Evolutionary conservation across 2,888 invertebrate species (phyloP).

Genomic region (Troides aeacus): DNA sequence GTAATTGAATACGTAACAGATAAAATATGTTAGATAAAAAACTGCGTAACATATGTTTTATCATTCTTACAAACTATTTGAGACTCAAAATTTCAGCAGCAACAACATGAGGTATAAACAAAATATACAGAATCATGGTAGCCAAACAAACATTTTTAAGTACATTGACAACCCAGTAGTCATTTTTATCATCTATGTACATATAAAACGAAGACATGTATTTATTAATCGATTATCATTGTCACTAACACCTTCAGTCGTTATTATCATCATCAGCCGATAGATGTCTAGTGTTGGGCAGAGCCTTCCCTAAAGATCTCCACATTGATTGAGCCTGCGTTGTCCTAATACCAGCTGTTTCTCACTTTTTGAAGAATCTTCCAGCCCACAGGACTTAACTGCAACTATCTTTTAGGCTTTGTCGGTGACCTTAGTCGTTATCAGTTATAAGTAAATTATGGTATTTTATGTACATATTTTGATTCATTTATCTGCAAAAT

Average conservation of each 20-base stretch:
- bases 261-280: background rate
- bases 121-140: background rate
- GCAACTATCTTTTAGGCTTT: too few species aligned
- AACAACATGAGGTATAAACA: background rate
- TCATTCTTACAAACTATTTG: slow-evolving; percentile 1
- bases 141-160: slow-evolving; percentile 4
- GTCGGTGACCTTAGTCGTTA: too few species aligned
- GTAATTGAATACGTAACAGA: too few species aligned
- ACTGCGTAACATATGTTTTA: background rate
- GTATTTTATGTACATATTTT: too few species aligned
- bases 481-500: too few species aligned
- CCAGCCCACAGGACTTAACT: too few species aligned
- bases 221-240: background rate
- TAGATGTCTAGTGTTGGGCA: too few species aligned
- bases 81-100: background rate
- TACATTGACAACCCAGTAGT: slow-evolving; percentile 11
- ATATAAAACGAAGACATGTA: background rate
- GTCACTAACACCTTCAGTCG: background rate
- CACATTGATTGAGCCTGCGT: too few species aligned
- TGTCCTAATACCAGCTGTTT: too few species aligned
- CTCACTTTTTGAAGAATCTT: too few species aligned
- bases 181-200: background rate
- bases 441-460: too few species aligned
- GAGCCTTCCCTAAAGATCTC: too few species aligned
- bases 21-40: background rate